These are phyloP conservation scores for Amphipoea lucens DNA, from an alignment of 2,888 invertebrate species.

Conservation along the genomic window DNA sequence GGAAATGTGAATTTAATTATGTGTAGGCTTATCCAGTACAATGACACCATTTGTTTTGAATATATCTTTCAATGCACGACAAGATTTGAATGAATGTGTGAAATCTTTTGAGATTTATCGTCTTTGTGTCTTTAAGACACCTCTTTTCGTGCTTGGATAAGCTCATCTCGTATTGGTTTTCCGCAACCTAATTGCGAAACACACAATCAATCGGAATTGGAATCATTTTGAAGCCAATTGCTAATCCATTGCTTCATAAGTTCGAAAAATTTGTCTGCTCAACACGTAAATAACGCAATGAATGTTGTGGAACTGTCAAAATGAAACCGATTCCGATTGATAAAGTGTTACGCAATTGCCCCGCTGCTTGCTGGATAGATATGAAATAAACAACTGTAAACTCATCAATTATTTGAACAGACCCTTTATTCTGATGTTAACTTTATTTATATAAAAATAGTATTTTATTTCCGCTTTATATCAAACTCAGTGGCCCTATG, in stretches of 20 bases:
- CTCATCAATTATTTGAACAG: neutral
- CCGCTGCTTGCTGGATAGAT: neutral
- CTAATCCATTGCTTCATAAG: no score
- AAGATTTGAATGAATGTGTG: neutral
- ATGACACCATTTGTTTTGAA: neutral
- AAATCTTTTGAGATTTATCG: neutral
- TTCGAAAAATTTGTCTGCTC: no score
- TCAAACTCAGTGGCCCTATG: slow-evolving; percentile 38
- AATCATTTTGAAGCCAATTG: no score
- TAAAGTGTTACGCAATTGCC: no score
- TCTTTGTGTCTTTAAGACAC: no score
- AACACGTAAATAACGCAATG: no score
- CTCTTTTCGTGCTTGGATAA: neutral
- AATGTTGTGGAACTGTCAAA: no score
- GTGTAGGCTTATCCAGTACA: neutral
- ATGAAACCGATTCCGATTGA: no score
- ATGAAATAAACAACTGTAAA: neutral
- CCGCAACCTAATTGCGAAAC: no score
- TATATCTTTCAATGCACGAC: neutral
- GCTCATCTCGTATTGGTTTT: neutral
- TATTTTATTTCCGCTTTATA: neutral
- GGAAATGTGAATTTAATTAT: neutral
- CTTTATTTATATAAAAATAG: neutral
- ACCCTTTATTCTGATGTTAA: no score
- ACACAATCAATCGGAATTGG: no score